Base-by-base conservation (phyloP, 2,113 vertebrate genomes). In the Heterotilapia buettikoferi region DNA sequence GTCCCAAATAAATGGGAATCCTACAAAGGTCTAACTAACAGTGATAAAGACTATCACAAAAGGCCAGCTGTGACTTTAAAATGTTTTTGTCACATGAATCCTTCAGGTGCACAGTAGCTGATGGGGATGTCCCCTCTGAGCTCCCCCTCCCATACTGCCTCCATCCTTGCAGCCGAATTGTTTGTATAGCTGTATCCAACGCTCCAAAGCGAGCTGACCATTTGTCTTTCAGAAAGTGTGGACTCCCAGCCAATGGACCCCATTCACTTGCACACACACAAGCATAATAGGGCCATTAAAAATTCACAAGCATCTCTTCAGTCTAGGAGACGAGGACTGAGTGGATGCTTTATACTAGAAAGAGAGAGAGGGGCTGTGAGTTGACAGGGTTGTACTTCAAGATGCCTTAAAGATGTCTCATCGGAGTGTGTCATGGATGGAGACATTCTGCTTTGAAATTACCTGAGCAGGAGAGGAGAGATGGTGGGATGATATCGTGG, bases 251-350 rank as follows among this genome's bases (percentile, higher is more conserved):
- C 90, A 33, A 88, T 95, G 84, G 80, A 94, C 92, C 83, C 90
- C 24, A 90, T 96, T 97, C 96, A 84, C 18, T 84, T 59, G 83
- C 66, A 19, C 91, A 59, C 93, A 93, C 93, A 88, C 71, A 93
- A 93, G 92, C 94, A 98, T 97, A 98, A 98, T 97, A 95, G 96
- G 19, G 4, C 91, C 97, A 98, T 98, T 96, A 98, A 98, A 97
- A 96, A 98, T 98, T 97, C 94, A 98, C 96, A 26, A 93, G 89
- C 87, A 92, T 88, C 94, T 94, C 93, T 94, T 94, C 80, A 59
- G 93, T 92, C 83, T 71, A 86, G 90, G 88, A 95, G 93, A 94
- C 92, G 86, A 89, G 92, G 81, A 71, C 79, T 52, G 91, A 92
- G 90, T 86, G 91, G 88, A 92, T 79, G 89, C 90, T 90, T 87